Conservation (phyloP, 2,888 invertebrate species). For the Tinea pellionella region DNA sequence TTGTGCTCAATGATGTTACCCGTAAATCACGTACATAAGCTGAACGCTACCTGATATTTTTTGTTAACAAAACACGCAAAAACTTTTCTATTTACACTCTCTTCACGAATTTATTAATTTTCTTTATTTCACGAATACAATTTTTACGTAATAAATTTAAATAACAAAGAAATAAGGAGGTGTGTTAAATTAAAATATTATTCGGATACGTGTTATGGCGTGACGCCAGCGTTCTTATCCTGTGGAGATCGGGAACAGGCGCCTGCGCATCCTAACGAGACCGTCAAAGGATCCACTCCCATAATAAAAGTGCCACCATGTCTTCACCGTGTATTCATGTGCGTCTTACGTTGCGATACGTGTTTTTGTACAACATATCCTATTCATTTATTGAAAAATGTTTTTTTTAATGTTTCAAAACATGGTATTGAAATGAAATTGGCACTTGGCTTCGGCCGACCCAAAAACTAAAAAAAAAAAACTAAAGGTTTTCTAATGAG, state of each 20-base stretch:
- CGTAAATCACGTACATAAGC: not conserved
- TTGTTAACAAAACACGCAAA: not conserved
- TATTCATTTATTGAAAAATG: too few species aligned
- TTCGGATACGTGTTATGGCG: not conserved
- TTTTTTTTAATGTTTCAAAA: too few species aligned
- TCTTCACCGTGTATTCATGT: not conserved
- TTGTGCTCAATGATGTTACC: too few species aligned
- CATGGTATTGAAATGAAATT: too few species aligned
- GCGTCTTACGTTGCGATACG: not conserved
- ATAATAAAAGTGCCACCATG: slow-evolving; percentile 9
- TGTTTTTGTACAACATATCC: not conserved
- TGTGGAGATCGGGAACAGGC: slow-evolving; percentile 1
- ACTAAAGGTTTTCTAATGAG: too few species aligned
- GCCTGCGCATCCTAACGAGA: slow-evolving; percentile 13
- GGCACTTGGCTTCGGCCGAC: too few species aligned
- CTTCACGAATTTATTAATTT: not conserved
- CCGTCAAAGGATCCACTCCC: slow-evolving; percentile 5
- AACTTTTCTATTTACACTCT: not conserved
- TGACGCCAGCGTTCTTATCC: not conserved
- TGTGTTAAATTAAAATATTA: slow-evolving; percentile 11
- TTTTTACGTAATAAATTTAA: not conserved
- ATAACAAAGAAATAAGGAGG: not conserved
- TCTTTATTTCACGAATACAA: not conserved
- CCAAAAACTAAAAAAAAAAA: too few species aligned
- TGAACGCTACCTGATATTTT: not conserved